phyloP scores from a whole-genome alignment of 2,888 invertebrate species.

The Cheilosia soror region DNA sequence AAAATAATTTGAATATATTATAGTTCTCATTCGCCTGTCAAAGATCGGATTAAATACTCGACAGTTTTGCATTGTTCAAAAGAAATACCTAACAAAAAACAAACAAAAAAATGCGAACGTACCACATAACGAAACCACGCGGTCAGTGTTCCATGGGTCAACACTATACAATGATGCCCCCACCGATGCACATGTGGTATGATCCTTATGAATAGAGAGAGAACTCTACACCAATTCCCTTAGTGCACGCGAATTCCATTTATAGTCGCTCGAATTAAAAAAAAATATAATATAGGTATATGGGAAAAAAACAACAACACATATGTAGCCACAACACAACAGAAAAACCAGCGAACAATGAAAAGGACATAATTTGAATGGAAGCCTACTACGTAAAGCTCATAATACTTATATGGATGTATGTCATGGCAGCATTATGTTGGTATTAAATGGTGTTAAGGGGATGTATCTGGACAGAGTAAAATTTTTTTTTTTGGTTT shows the following conservation, averaged over 20 bases:
- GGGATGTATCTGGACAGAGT: constrained; percentile 36
- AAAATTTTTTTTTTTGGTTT: constrained; percentile 13
- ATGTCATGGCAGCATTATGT: constrained; percentile 59
- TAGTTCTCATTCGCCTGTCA: constrained; percentile 23
- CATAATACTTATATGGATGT: constrained; percentile 33
- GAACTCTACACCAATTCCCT: constrained; percentile 31
- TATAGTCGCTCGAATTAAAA: constrained; percentile 28
- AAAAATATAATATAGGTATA: neutral
- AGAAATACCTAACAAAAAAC: constrained; percentile 2
- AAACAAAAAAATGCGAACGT: neutral
- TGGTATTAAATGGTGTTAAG: constrained; percentile 66
- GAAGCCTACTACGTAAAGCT: constrained; percentile 24
- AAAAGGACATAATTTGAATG: constrained; percentile 55
- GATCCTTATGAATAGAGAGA: constrained; percentile 30
- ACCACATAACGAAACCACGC: constrained; percentile 17
- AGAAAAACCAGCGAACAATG: constrained; percentile 58
- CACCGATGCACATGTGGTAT: constrained; percentile 8
- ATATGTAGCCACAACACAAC: constrained; percentile 6
- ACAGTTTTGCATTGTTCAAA: constrained; percentile 10
- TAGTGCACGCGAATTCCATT: constrained; percentile 57
- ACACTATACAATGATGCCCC: constrained; percentile 2
- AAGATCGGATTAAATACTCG: constrained; percentile 37
- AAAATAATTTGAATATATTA: constrained; percentile 59
- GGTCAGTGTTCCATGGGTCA: constrained; percentile 14
- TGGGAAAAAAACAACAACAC: constrained; percentile 7